phyloP scores from a whole-genome alignment of 2,113 vertebrate genomes.

The Neoarius graeffei region DNA sequence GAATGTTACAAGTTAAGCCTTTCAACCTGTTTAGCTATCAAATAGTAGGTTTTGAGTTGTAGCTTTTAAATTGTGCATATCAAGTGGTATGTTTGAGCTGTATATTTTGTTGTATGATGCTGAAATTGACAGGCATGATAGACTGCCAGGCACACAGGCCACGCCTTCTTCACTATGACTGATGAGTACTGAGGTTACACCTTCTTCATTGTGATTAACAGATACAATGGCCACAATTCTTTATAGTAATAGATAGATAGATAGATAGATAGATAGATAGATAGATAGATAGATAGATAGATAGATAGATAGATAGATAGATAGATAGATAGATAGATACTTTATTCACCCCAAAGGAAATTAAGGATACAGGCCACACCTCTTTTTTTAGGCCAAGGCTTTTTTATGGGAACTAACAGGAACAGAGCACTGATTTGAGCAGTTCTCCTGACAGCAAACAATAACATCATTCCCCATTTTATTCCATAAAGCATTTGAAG shows the following conservation, averaged over 20 bases:
- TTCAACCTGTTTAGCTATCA: no score
- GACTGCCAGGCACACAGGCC: neutral
- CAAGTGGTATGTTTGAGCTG: neutral
- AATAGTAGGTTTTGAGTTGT: neutral
- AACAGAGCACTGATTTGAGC: neutral
- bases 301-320: no score
- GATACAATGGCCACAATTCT: neutral
- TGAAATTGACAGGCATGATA: neutral
- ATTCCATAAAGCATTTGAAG: neutral
- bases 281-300: no score
- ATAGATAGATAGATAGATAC: no score
- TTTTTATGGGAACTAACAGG: neutral
- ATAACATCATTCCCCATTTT: neutral
- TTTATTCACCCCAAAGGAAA: no score
- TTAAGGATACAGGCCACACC: neutral
- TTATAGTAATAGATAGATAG: neutral
- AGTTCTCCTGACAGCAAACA: neutral
- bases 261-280: no score
- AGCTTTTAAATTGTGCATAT: no score
- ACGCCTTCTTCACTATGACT: neutral
- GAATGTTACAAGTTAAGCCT: neutral
- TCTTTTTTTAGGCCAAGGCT: neutral
- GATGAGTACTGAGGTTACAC: neutral
- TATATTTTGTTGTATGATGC: neutral
- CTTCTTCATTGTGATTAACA: neutral